Percentiles rank a stretch among this genome's conserved stretches.
Conservation (phyloP, 2,113 vertebrate species). For the Cavia aperea region DNA sequence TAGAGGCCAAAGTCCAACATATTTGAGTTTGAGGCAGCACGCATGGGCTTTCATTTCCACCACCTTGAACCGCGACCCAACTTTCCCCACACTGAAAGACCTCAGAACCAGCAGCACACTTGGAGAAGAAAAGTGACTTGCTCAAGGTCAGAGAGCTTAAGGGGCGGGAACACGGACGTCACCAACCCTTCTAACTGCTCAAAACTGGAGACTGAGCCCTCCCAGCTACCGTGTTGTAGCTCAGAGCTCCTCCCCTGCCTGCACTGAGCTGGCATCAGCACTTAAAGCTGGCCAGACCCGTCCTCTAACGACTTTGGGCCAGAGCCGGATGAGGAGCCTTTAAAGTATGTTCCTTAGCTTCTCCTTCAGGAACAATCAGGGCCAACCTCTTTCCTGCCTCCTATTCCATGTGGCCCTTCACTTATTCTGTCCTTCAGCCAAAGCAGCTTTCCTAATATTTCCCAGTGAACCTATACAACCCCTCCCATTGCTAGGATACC, state of each 20-base stretch:
- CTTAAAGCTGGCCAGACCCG: not conserved
- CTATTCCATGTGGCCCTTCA: fast-evolving
- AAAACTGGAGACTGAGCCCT: not conserved
- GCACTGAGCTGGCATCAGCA: not conserved
- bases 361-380: not conserved
- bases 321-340: too few relatives aligned
- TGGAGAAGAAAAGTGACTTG: not conserved
- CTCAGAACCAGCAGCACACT: fast-evolving
- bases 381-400: not conserved
- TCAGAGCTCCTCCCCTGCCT: not conserved
- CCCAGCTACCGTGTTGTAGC: fast-evolving
- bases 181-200: not conserved
- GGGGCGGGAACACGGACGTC: not conserved
- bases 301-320: not conserved
- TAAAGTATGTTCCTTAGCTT: not conserved
- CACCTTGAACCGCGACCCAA: not conserved
- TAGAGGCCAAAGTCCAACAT: fast-evolving
- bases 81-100: not conserved
- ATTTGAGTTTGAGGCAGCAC: not conserved
- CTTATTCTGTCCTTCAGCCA: not conserved
- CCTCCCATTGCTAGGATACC: too few relatives aligned
- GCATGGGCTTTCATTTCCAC: not conserved
- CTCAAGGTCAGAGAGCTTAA: not conserved
- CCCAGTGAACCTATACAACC: not conserved
- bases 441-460: not conserved